Conservation (phyloP, 2,113 vertebrate species). For the Phrynosoma blainvillii region DNA sequence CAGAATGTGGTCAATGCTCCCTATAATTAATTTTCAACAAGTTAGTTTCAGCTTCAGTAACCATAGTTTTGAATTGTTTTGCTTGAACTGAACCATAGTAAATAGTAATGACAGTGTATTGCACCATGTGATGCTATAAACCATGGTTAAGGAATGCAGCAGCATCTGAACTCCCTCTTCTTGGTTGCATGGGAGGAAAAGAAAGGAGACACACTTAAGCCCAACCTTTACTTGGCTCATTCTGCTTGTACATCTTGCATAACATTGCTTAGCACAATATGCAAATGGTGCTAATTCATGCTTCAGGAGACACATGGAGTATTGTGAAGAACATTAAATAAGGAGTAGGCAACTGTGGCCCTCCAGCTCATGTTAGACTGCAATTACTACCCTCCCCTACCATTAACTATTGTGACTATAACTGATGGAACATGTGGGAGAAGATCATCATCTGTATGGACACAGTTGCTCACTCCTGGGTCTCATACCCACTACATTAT, state of each 20-base stretch:
- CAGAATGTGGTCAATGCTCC: too few relatives aligned
- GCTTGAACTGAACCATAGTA: background rate
- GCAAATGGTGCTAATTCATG: background rate
- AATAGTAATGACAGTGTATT: background rate
- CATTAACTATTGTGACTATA: background rate
- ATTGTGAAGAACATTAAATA: background rate
- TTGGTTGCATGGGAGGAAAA: too few relatives aligned
- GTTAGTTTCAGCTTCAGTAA: too few relatives aligned
- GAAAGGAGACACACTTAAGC: background rate
- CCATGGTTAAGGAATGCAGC: background rate
- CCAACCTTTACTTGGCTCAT: background rate
- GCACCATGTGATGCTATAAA: background rate
- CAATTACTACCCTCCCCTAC: background rate
- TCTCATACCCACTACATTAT: too few relatives aligned
- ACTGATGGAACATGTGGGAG: background rate
- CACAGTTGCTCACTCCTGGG: too few relatives aligned
- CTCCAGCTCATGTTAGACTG: background rate
- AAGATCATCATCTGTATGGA: background rate
- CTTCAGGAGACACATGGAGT: background rate
- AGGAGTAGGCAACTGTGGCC: background rate
- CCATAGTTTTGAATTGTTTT: background rate
- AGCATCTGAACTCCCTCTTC: background rate
- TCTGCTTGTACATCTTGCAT: background rate
- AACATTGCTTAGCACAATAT: background rate
- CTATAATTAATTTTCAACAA: too few relatives aligned